Base-by-base conservation (phyloP, 2,797 vertebrate genomes). In the Channallabes apus region DNA sequence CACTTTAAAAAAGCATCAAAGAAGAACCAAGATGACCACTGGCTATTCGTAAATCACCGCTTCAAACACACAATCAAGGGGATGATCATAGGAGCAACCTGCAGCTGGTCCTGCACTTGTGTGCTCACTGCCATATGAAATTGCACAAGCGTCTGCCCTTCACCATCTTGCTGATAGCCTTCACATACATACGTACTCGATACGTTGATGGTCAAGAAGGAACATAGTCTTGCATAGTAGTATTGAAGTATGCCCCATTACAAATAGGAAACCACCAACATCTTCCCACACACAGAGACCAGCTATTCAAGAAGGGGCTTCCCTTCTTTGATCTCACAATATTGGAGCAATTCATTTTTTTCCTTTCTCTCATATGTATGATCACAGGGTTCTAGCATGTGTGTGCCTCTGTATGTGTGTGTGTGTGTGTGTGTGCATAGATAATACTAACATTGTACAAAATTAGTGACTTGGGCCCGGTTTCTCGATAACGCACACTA, bases 1-100 rank as follows among this genome's bases (percentile, higher is more conserved):
- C 46, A 22, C 80, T 84, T 86, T 85, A 88, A 85, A 82, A 81
- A 84, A 69, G 54, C 84, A 78, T 82, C 58, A 89, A 83, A 83
- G 86, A 86, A 75, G 79, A 58, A 71, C 24, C 58, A 76, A 81
- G 72, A 72, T 56, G 29, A 71, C 69, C 85, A 86, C n/a, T 58
- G 72, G 79, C 73, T 46, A 29, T 46, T 72, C 84, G 82, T 89
- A 82, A 86, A 86, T 88, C 84, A 86, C 46, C 22, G 46, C 80
- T 85, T 86, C 69, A 89, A 84, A 87, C 51, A 87, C 51, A 71
- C 69, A 54, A 54, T 77, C 27, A 20, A n/a, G 35, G 4, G 1
- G 22, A 58, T 58, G 67, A 65, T 61, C 32, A 59, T 7, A 78
- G 65, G n/a, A 82, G 80, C 62, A 82, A 86, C 51, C 68, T 82